These are phyloP conservation scores for Orbicella faveolata DNA, from an alignment of 64 coral and sea anemone genomes.

Conservation along the genomic window DNA sequence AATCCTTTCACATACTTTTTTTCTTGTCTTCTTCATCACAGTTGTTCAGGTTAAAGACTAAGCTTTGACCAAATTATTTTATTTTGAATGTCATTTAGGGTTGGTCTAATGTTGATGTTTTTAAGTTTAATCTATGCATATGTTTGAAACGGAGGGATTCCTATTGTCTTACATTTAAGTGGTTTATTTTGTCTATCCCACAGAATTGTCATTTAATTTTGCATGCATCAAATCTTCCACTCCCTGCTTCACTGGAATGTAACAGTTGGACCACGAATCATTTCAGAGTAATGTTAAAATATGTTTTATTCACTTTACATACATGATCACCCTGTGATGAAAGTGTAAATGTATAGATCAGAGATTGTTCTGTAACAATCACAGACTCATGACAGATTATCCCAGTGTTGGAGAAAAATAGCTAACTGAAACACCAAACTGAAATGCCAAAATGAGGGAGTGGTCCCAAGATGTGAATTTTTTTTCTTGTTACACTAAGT, in stretches of 20 bases:
- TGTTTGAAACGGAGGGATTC: too few species aligned
- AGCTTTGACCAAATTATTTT: slow-evolving; percentile 9
- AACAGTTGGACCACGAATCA: too few species aligned
- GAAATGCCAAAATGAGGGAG: slow-evolving; percentile 21
- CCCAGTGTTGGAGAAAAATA: slow-evolving; percentile 4
- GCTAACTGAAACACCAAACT: slow-evolving; percentile 28
- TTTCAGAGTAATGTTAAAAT: too few species aligned
- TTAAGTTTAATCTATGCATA: too few species aligned
- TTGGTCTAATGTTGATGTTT: too few species aligned
- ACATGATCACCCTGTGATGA: too few species aligned
- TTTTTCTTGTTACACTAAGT: slow-evolving; percentile 22
- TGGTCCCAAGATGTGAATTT: slow-evolving; percentile 26
- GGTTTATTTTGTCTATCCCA: slow-evolving; percentile 17
- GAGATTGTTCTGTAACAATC: too few species aligned
- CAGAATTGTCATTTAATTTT: slow-evolving; percentile 28
- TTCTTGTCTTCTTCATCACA: background rate
- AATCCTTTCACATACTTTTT: background rate
- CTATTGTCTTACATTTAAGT: slow-evolving; percentile 1
- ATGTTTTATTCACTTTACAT: too few species aligned
- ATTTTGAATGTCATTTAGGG: too few species aligned
- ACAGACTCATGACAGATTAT: slow-evolving; percentile 34
- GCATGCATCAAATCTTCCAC: slow-evolving; percentile 27
- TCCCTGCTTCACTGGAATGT: slow-evolving; percentile 21
- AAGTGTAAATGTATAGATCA: too few species aligned
- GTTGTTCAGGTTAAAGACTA: background rate